Evolutionary conservation across 2,797 vertebrate genomes (phyloP).

Genomic region (Lepus oiostolus): DNA sequence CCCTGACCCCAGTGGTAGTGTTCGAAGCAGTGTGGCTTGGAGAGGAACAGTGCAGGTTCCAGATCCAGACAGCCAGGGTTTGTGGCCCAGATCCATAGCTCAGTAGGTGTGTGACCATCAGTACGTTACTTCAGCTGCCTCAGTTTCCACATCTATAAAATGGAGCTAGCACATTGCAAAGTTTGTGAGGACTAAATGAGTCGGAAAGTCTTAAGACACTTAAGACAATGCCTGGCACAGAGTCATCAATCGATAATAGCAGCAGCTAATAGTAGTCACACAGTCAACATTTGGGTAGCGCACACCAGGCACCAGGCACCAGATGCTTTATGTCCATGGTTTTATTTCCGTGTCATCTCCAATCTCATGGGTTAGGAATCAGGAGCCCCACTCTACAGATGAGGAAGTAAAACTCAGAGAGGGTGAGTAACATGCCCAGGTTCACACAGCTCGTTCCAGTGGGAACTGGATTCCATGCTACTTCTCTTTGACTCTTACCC

Average conservation of each 20-base stretch:
- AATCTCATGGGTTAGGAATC: not conserved
- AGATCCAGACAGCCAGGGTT: not conserved
- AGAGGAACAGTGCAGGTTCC: not conserved
- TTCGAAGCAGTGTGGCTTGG: not conserved
- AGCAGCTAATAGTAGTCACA: fast-evolving
- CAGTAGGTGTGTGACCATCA: not conserved
- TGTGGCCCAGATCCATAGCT: not conserved
- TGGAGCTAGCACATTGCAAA: not conserved
- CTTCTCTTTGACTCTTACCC: not conserved
- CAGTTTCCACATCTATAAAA: not conserved
- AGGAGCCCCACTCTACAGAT: not conserved
- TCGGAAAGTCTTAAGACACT: not conserved
- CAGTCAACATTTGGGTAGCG: not conserved
- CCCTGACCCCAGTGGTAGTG: not conserved
- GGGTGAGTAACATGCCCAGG: not conserved
- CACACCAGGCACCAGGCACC: no score
- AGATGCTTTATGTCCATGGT: not conserved
- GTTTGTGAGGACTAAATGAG: not conserved
- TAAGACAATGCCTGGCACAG: not conserved
- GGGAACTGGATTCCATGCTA: not conserved
- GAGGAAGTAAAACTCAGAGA: not conserved
- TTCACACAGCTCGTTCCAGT: slow-evolving; percentile 4
- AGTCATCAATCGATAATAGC: not conserved
- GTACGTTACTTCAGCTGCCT: not conserved
- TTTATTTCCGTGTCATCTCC: not conserved